Conservation (phyloP, 2,797 vertebrate genomes). For the Sebastes vulpes region DNA sequence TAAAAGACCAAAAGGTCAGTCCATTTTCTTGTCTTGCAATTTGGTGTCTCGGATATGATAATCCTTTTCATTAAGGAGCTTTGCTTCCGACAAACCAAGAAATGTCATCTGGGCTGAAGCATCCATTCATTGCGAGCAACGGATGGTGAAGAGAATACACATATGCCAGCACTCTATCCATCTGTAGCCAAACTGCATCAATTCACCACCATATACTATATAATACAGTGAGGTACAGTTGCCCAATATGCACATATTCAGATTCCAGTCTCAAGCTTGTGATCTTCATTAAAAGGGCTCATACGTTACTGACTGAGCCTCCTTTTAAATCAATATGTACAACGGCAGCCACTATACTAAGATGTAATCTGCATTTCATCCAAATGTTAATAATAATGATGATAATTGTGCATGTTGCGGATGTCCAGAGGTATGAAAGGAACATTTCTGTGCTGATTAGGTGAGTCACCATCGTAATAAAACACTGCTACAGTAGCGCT, state of each 20-base stretch:
- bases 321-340: slow-evolving; percentile 41
- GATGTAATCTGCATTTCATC: slow-evolving; percentile 45
- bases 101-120: slow-evolving; percentile 62
- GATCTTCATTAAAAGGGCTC: slow-evolving; percentile 35
- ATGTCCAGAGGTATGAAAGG: slow-evolving; percentile 57
- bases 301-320: slow-evolving; percentile 15
- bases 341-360: slow-evolving; percentile 52
- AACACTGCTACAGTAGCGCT: slow-evolving; percentile 10
- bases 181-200: slow-evolving; percentile 43
- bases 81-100: slow-evolving; percentile 52
- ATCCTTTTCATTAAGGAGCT: slow-evolving; percentile 63
- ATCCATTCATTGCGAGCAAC: slow-evolving; percentile 46
- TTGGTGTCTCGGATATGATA: slow-evolving; percentile 55
- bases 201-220: slow-evolving; percentile 12
- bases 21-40: slow-evolving; percentile 60
- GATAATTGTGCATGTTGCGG: slow-evolving; percentile 28
- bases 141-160: slow-evolving; percentile 42
- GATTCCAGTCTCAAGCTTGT: slow-evolving; percentile 36
- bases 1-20: slow-evolving; percentile 69
- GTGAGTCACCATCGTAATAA: slow-evolving; percentile 40
- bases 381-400: slow-evolving; percentile 51
- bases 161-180: slow-evolving; percentile 50
- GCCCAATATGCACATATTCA: slow-evolving; percentile 45
- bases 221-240: slow-evolving; percentile 39
- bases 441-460: slow-evolving; percentile 48